phyloP scores from a whole-genome alignment of 2,888 invertebrate species.

The Nemapogon koenigi region DNA sequence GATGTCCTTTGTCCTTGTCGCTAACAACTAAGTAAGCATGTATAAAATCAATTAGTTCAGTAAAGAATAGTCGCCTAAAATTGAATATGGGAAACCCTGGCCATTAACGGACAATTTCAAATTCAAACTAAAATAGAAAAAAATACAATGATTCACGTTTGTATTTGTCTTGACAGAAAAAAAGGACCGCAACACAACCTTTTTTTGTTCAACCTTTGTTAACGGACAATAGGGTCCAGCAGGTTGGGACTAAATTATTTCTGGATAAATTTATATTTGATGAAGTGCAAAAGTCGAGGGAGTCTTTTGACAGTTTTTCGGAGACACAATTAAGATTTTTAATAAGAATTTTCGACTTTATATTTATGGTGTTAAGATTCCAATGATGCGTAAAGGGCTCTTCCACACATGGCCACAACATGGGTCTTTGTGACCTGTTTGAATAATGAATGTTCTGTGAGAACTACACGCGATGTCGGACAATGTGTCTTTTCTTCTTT shows the following conservation, averaged over 20 bases:
- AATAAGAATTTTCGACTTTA: neutral
- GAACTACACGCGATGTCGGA: too few species aligned
- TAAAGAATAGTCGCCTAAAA: too few species aligned
- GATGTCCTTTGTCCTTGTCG: too few species aligned
- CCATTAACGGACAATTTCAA: too few species aligned
- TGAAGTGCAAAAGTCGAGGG: conserved; percentile 60
- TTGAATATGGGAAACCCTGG: too few species aligned
- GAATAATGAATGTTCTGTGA: conserved; percentile 33
- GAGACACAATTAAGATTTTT: conserved; percentile 15
- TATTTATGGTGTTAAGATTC: conserved; percentile 34
- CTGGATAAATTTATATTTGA: conserved; percentile 56
- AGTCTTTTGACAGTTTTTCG: conserved; percentile 40
- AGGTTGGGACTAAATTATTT: conserved; percentile 49
- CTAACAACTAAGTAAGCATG: too few species aligned
- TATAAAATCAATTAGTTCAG: too few species aligned
- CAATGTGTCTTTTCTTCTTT: too few species aligned
- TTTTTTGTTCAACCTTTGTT: conserved; percentile 24
- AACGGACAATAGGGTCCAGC: conserved; percentile 27
- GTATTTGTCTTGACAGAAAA: conserved; percentile 35
- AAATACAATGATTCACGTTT: conserved; percentile 52
- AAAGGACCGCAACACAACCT: conserved; percentile 18
- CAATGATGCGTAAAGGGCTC: conserved; percentile 43
- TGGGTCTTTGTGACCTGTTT: conserved; percentile 45
- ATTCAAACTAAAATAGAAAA: too few species aligned
- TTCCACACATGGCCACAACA: conserved; percentile 55